phyloP scores from a whole-genome alignment of 1,140 invertebrate species.

The Tetragnatha versicolor region DNA sequence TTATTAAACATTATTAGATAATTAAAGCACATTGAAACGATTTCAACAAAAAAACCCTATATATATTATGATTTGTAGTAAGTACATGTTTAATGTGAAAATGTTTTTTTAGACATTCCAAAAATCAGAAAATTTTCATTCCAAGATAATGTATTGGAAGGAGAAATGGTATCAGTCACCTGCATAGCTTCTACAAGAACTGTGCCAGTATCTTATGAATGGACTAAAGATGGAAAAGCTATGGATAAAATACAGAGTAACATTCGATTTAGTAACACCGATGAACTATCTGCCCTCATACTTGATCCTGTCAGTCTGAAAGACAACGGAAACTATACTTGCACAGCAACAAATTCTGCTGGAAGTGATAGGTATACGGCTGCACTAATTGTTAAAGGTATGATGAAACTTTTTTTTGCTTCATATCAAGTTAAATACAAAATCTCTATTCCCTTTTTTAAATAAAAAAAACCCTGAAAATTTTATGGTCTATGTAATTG shows the following conservation, averaged over 20 bases:
- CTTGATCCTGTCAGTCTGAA: conserved; percentile 75
- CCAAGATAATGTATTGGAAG: conserved; percentile 21
- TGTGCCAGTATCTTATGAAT: not conserved
- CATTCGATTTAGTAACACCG: conserved; percentile 36
- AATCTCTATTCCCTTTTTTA: not conserved
- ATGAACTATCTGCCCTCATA: conserved; percentile 65
- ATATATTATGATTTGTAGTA: too few relatives aligned
- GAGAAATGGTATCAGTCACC: conserved; percentile 11
- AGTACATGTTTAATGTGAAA: too few relatives aligned
- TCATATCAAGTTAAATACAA: not conserved
- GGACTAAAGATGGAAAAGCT: conserved; percentile 26
- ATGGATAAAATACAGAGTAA: not conserved
- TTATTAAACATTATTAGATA: too few relatives aligned
- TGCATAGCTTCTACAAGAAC: conserved; percentile 14
- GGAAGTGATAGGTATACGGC: conserved; percentile 44
- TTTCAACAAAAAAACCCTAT: too few relatives aligned
- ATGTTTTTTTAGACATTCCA: conserved; percentile 2
- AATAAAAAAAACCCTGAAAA: not conserved
- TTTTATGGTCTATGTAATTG: too few relatives aligned
- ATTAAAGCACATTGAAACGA: too few relatives aligned
- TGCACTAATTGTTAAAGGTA: conserved; percentile 43
- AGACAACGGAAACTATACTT: conserved; percentile 64
- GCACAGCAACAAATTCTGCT: conserved; percentile 38
- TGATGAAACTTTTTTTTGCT: not conserved
- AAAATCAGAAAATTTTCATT: conserved; percentile 33